Conservation (phyloP, 2,113 vertebrate species). For the Pavo muticus region DNA sequence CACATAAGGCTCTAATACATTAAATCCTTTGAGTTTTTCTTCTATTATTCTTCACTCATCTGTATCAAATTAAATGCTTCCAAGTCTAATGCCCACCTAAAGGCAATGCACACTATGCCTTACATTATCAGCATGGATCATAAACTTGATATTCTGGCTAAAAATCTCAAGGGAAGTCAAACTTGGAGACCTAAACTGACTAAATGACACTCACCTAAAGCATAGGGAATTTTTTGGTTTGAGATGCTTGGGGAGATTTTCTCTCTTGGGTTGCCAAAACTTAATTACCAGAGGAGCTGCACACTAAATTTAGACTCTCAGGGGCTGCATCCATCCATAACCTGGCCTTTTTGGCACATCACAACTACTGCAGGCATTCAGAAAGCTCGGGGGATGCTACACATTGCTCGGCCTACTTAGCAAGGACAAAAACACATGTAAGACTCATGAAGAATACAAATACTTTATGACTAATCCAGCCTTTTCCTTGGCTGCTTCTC, state of each 20-base stretch:
- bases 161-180: background rate
- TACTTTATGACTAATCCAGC: constrained; percentile 39
- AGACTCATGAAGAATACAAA: constrained; percentile 48
- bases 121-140: background rate
- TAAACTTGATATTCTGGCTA: background rate
- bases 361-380: constrained; percentile 34
- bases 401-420: constrained; percentile 65
- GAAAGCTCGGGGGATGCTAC: constrained; percentile 41
- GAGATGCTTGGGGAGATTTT: constrained; percentile 28
- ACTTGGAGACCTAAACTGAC: background rate
- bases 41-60: background rate
- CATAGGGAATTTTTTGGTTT: background rate
- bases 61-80: background rate
- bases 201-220: background rate
- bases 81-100: background rate
- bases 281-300: constrained; percentile 45
- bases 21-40: background rate
- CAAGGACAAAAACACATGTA: constrained; percentile 62
- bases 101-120: background rate
- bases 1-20: background rate
- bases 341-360: constrained; percentile 66
- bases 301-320: constrained; percentile 72
- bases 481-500: constrained; percentile 18
- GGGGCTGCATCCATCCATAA: constrained; percentile 67
- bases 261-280: constrained; percentile 24